These are phyloP conservation scores for Eupeodes luniger DNA, from an alignment of 2,888 invertebrate species.

Conservation along the genomic window DNA sequence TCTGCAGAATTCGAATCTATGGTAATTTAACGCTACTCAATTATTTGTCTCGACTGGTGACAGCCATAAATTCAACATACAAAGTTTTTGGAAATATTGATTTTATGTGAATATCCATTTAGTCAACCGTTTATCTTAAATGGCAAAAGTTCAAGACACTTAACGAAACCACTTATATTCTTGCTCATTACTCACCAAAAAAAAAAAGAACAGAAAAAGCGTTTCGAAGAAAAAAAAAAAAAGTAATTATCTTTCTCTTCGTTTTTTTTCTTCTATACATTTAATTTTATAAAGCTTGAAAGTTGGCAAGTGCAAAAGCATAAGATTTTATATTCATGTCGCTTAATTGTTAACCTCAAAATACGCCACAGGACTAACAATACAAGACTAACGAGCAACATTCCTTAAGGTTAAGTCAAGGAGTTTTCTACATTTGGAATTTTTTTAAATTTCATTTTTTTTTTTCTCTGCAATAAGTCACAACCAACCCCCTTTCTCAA, in stretches of 20 bases:
- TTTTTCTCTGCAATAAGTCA: background rate
- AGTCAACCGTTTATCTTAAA: background rate
- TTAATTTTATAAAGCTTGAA: conserved; percentile 12
- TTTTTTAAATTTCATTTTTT: background rate
- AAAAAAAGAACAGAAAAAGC: background rate
- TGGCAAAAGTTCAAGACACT: conserved; percentile 1
- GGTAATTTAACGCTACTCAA: too few species aligned
- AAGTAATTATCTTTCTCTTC: conserved; percentile 8
- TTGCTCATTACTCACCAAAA: conserved; percentile 6
- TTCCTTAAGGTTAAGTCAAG: conserved; percentile 70
- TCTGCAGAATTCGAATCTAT: too few species aligned
- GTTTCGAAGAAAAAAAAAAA: background rate
- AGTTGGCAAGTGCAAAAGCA: background rate
- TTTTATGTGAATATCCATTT: background rate
- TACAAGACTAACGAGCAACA: conserved; percentile 67
- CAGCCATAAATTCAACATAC: too few species aligned
- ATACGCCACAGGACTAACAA: conserved; percentile 36
- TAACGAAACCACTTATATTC: background rate
- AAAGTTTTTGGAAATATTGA: too few species aligned
- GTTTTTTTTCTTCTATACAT: background rate
- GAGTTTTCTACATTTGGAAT: conserved; percentile 49
- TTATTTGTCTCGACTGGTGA: too few species aligned
- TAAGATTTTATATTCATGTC: conserved; percentile 18
- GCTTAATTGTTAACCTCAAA: conserved; percentile 64
- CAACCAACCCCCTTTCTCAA: too few species aligned